A percentile compares a stretch with the other conserved stretches of the same genome.
Conservation (phyloP, 2,113 vertebrate genomes). For the Salminus brasiliensis region DNA sequence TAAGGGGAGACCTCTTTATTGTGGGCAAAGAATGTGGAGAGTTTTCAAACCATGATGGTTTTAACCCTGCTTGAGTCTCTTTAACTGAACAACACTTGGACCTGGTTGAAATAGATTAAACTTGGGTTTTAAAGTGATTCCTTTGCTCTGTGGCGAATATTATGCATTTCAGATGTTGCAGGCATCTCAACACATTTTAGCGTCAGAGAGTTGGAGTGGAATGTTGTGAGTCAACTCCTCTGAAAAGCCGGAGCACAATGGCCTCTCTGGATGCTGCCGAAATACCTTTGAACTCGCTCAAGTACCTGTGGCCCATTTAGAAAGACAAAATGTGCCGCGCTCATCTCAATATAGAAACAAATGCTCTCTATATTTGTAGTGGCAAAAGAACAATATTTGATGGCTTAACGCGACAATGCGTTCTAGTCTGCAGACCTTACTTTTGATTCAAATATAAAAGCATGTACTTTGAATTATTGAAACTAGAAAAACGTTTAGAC, state of each 20-base stretch:
- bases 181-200: slow-evolving; percentile 75
- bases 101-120: slow-evolving; percentile 85
- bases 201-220: slow-evolving; percentile 76
- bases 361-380: slow-evolving; percentile 45
- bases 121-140: slow-evolving; percentile 83
- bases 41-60: slow-evolving; percentile 74
- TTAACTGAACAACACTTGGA: slow-evolving; percentile 80
- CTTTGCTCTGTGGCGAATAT: slow-evolving; percentile 79
- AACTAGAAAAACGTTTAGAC: neutral
- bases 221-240: slow-evolving; percentile 80
- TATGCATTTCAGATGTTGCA: slow-evolving; percentile 78
- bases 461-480: neutral
- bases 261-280: slow-evolving; percentile 74
- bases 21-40: slow-evolving; percentile 74
- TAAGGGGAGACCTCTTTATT: slow-evolving; percentile 62
- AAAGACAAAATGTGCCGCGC: slow-evolving; percentile 70
- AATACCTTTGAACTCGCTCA: slow-evolving; percentile 75
- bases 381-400: slow-evolving; percentile 40
- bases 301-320: slow-evolving; percentile 73
- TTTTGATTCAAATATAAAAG: slow-evolving; percentile 9
- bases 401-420: slow-evolving; percentile 32
- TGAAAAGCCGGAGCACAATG: slow-evolving; percentile 81
- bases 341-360: slow-evolving; percentile 68
- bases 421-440: slow-evolving; percentile 18
- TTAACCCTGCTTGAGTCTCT: slow-evolving; percentile 83